Evolutionary conservation across 2,797 vertebrate species (phyloP), one percentile per base, ranked within the genome.

Genomic region (Agapornis canus): DNA sequence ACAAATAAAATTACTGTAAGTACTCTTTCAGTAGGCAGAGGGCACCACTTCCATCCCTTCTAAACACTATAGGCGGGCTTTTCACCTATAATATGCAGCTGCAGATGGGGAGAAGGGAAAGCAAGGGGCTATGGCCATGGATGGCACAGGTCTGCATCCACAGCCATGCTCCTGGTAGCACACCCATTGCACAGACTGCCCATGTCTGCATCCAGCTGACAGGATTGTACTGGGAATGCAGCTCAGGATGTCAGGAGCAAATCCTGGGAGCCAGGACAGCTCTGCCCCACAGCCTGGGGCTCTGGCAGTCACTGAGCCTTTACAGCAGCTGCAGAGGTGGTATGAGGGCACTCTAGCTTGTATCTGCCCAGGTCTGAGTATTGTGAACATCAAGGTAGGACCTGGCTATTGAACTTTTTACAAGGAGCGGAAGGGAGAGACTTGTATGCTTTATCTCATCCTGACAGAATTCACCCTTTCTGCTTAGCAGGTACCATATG

Each of bases 231-330:
- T 27, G 49, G 52, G 27, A 69, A 91, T 70, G 39, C 20, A 59
- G 48, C 63, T 48, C 61, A 83, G 91, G 40, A 68, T 60, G 93
- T 14, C 56, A 68, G 75, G 66, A 82, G 39, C 15, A 35, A 51
- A 37, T 4, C 1, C 12, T 0, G 0, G 43, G 61, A 86, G 37
- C 43, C 32, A 32, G 39, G 23, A 21, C 49, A 63, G 79, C 61
- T 82, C 79, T 66, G 54, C 54, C n/a, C 2, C 1, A 72, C 45
- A 88, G 61, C 37, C 27, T 23, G 23, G 23, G 49, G 37, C 82
- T 64, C 48, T 4, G 2, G 40, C 35, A 40, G 49, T 23, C 56
- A 35, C 49, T 1, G 5, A 60, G 59, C 65, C 78, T 43, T 49
- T 2, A 0, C 0, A 1, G 57, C 77, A 22, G 57, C 39, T 32